Conservation (phyloP, 2,888 invertebrate species). For the Andrena praecox region DNA sequence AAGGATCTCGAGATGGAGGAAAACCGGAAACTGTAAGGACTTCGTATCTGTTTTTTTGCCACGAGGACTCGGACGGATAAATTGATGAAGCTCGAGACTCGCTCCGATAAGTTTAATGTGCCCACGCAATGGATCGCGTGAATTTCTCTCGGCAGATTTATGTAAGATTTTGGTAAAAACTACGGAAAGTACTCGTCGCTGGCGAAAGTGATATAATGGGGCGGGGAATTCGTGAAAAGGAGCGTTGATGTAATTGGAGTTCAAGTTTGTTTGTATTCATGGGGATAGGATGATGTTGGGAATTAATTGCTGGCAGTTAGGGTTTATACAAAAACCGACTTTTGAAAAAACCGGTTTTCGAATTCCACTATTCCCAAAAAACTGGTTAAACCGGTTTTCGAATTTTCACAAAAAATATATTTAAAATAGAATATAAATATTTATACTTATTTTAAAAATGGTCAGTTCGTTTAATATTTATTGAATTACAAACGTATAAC, state of each 20-base stretch:
- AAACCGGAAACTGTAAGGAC: background rate
- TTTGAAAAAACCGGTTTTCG: too few species aligned
- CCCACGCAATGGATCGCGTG: background rate
- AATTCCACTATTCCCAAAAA: too few species aligned
- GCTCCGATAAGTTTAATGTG: background rate
- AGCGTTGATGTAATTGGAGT: background rate
- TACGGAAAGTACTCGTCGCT: background rate
- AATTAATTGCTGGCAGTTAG: background rate
- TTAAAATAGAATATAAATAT: too few species aligned
- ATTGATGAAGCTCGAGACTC: background rate
- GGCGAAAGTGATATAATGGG: background rate
- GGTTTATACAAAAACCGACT: too few species aligned
- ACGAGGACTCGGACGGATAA: background rate
- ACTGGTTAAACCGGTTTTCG: too few species aligned
- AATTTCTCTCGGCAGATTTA: background rate
- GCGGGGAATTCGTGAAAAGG: background rate
- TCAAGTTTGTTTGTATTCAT: conserved; percentile 7
- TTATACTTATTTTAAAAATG: too few species aligned
- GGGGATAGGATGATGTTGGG: background rate
- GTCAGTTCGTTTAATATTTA: too few species aligned
- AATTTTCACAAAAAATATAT: too few species aligned
- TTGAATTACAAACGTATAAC: too few species aligned
- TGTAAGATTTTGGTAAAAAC: background rate
- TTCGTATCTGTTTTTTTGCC: background rate
- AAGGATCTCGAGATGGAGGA: background rate